Base-by-base conservation (phyloP, 2,797 vertebrate species). In the Arvicola amphibius region DNA sequence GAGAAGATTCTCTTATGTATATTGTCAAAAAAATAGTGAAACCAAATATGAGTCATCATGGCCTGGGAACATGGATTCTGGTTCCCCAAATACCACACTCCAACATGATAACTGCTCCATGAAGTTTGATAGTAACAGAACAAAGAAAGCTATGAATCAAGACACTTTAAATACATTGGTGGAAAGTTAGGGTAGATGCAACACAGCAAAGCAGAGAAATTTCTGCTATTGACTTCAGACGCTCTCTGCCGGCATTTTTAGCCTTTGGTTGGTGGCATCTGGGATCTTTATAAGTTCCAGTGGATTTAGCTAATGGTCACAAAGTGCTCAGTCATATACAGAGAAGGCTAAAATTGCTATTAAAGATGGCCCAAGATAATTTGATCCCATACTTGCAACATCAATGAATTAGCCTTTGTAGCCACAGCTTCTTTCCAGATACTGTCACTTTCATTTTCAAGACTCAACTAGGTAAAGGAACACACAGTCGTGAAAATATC, bases 401-500 rank as follows among this genome's bases (percentile, higher is more conserved):
- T 65, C 48, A 12, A 2, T 81, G 37, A 63, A 6, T 65, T 29
- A 48, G 11, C 17, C 6, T 67, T n/a, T 85, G 40, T 48, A 67
- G 32, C 34, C 43, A 67, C 61, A 43, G 61, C 29, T 84, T 63
- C 29, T 34, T 46, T 84, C 16, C 25, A 21, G 61, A 21, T n/a
- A 48, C 48, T 48, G 29, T 4, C 61, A 34, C 6, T 65, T 32
- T 65, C 27, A 65, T 32, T 34, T 46, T 21, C 61, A 84, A 84
- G 27, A 95, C 8, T 92, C 85, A 90, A 92, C 96, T n/a, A 94
- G 5, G 12, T 67, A 97, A 86, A 74, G 92, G 79, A 90, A 88
- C 4, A 94, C 40, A 95, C 34, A 67, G 67, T 40, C 5, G 76
- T 63, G 40, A 87, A 37, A 94, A 77, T 95, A 96, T 84, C 43